Evolutionary conservation across 2,797 vertebrate species (phyloP).

Genomic region (Sebastes flavidus): DNA sequence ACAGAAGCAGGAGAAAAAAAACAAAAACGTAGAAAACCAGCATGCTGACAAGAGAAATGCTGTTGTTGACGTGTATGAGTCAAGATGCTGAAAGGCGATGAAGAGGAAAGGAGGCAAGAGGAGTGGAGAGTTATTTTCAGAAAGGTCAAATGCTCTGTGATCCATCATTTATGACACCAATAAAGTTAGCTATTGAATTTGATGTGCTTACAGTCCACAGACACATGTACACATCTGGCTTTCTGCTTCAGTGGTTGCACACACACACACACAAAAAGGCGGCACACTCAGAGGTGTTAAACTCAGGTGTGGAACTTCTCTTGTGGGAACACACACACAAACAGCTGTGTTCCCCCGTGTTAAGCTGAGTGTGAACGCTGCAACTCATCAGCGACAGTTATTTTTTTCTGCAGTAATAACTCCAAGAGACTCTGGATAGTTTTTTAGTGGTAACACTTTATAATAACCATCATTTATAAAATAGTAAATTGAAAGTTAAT

Average conservation of each 20-base stretch:
- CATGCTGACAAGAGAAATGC: background rate
- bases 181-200: constrained; percentile 1
- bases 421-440: background rate
- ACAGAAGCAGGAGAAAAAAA: background rate
- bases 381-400: background rate
- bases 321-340: background rate
- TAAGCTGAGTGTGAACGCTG: background rate
- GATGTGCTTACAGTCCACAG: background rate
- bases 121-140: constrained; percentile 23
- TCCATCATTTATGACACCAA: constrained; percentile 3
- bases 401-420: background rate
- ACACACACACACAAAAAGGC: background rate
- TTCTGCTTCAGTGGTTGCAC: constrained; percentile 19
- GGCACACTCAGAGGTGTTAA: background rate
- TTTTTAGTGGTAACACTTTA: background rate
- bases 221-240: constrained; percentile 22
- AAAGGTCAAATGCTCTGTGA: constrained; percentile 27
- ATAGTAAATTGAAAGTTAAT: too few species aligned
- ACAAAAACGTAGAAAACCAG: background rate
- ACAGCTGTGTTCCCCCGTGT: constrained; percentile 23
- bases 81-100: background rate
- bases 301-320: constrained; percentile 7
- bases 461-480: too few species aligned
- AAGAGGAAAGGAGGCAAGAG: background rate
- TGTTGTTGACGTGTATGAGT: constrained; percentile 9